Evolutionary conservation across 1,140 invertebrate species (phyloP), one percentile per base, ranked within the genome.

Genomic region (Drosophila hydei): DNA sequence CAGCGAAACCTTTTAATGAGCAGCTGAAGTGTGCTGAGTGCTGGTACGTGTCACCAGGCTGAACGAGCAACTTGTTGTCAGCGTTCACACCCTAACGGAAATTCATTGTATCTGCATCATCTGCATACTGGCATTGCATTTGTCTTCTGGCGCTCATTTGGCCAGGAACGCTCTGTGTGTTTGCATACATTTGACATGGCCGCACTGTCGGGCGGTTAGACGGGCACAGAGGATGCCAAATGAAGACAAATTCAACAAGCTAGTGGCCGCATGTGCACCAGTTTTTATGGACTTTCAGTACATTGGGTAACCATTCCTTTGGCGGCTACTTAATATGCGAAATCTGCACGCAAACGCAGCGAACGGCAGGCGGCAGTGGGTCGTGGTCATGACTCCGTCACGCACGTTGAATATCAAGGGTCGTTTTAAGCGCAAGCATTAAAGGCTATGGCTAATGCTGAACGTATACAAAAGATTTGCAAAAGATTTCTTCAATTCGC

Each of bases 171-270:
- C 42, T 60, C 9, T 33, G 30, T 77, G 73, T 81, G 78, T 73
- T 81, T 80, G 69, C 62, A 80, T 81, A 80, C 77, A 69, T 75
- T 79, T 72, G 58, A 69, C 54, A 65, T 52, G 69, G 36, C 14
- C 59, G n/a, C 56, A 18, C 38, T 45, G 64, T 27, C n/a, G n/a
- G n/a, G n/a, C n/a, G n/a, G n/a, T 30, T 16, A 8, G 3, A 1
- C 4, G 5, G 36, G 36, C 4, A 4, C 16, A 11, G 16, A 25
- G 21, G 11, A 11, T 50, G 62, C 18, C 59, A 43, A 60, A 64
- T 65, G 25, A 65, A 69, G 42, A 75, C 43, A 60, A 68, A 62
- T 74, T 62, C 59, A 65, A 72, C 47, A 43, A 43, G 54, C 54
- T 7, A 16, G 36, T 25, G 6, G 50, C n/a, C 40, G 33, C 30